Evolutionary conservation across 1,140 invertebrate species (phyloP), one percentile per base, ranked within the genome.

Genomic region (Anastrepha obliqua): DNA sequence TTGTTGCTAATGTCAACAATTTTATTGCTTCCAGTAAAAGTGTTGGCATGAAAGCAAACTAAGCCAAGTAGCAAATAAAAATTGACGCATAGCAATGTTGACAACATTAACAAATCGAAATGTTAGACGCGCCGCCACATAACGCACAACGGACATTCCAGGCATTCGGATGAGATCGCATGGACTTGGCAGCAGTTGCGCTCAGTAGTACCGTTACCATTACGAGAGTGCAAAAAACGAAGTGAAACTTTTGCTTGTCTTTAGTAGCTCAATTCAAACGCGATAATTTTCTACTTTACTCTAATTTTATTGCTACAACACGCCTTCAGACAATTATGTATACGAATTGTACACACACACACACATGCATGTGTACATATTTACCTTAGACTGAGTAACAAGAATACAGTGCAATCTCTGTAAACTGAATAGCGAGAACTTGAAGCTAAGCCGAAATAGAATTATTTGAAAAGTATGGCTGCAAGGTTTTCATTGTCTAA

Each of bases 261-360:
- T 87, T 89, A 81, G 88, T 65, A 15, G 62, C 6, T 88, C 88
- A 81, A 88, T 81, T 55, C 89, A 92, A 92, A 92, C 91, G 91
- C 91, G 91, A 91, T 90, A 91, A 91, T 92, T 92, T 92, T 92
- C 91, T 92, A 92, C 91, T 92, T 92, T 92, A 92, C 91, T 92
- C 91, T 90, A 92, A 92, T 92, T 92, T 91, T 90, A 87, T 85
- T 47, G 55, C n/a, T 47, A 81, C 47, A 81, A 81, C 47, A 78
- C 60, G 60, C 60, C 60, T 62, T 39, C 20, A 74, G 17, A 39
- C 29, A 44, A 42, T 74, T 74, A n/a, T 29, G 13, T 20, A 74
- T 42, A 0, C 39, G 15, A 39, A 39, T 62, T 62, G 51, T 55
- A 11, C 65, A 74, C 15, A 74, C 15, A 65, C 64, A 65, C 29